Evolutionary conservation across 1,140 invertebrate genomes (phyloP).

Genomic region (Ceratosolen solmsi): DNA sequence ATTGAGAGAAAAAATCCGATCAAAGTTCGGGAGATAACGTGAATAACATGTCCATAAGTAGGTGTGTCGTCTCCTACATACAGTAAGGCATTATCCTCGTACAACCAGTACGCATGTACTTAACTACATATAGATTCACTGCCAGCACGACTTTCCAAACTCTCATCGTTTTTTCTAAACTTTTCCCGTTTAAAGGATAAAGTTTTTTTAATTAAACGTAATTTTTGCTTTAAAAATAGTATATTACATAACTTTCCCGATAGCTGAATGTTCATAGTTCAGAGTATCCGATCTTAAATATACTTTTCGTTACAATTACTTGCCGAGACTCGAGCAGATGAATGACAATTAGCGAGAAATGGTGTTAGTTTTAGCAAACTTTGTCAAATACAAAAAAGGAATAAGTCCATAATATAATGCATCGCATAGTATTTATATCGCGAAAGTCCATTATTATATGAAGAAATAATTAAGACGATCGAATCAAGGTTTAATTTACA

Average conservation of each 20-base stretch:
- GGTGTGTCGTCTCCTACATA: background rate
- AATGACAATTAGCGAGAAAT: too few species aligned
- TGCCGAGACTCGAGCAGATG: too few species aligned
- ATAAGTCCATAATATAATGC: too few species aligned
- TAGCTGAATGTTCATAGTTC: background rate
- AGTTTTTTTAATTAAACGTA: conserved; percentile 7
- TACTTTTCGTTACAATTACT: background rate
- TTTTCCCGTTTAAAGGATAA: background rate
- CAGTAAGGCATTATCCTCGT: background rate
- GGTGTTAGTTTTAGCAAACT: too few species aligned
- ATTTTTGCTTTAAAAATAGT: conserved; percentile 6
- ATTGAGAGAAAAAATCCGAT: background rate
- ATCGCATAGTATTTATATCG: too few species aligned
- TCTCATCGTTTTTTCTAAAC: background rate
- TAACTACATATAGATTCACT: background rate
- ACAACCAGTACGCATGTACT: background rate
- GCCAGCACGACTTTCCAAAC: background rate
- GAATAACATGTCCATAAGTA: background rate
- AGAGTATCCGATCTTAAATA: background rate
- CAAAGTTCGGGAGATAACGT: background rate
- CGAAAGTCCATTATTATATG: too few species aligned
- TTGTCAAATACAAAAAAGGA: too few species aligned
- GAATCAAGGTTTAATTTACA: too few species aligned
- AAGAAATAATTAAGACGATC: too few species aligned
- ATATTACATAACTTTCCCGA: background rate